Percentiles rank a stretch among this genome's conserved stretches.
Evolutionary conservation across 2,888 invertebrate genomes (phyloP).

Genomic region (Blastobasis lacticolella): DNA sequence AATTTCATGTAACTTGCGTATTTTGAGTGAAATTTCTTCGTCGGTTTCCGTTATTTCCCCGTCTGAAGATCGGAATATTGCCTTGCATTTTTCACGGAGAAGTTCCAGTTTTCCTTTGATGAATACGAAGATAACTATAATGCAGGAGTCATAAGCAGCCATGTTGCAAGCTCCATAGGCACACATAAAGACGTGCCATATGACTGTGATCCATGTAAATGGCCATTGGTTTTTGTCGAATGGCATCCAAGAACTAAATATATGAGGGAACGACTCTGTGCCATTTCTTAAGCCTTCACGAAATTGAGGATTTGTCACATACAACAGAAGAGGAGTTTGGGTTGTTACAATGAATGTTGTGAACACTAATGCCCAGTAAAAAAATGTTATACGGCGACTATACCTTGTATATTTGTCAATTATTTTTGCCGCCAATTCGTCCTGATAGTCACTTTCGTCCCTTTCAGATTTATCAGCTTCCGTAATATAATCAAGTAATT

Average conservation of each 20-base stretch:
- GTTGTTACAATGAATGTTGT: slow-evolving; percentile 37
- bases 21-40: slow-evolving; percentile 20
- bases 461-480: slow-evolving; percentile 50
- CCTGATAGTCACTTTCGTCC: slow-evolving; percentile 24
- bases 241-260: slow-evolving; percentile 60
- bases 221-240: slow-evolving; percentile 48
- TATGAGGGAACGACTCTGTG: slow-evolving; percentile 48
- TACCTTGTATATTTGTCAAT: slow-evolving; percentile 46
- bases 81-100: slow-evolving; percentile 42
- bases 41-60: slow-evolving; percentile 17
- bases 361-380: slow-evolving; percentile 50
- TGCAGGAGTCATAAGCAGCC: slow-evolving; percentile 44
- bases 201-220: slow-evolving; percentile 47
- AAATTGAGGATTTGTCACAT: slow-evolving; percentile 33
- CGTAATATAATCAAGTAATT: slow-evolving; percentile 45
- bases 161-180: slow-evolving; percentile 40
- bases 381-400: slow-evolving; percentile 41
- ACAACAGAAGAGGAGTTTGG: slow-evolving; percentile 38
- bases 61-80: slow-evolving; percentile 32
- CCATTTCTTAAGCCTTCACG: slow-evolving; percentile 41
- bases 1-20: slow-evolving; percentile 37
- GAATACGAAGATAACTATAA: slow-evolving; percentile 49
- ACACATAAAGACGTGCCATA: slow-evolving; percentile 38
- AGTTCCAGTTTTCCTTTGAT: slow-evolving; percentile 55
- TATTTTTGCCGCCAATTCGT: slow-evolving; percentile 19